Percentiles rank a stretch among this genome's conserved stretches.
Conservation (phyloP, 2,797 vertebrate species). For the Mus minutoides region DNA sequence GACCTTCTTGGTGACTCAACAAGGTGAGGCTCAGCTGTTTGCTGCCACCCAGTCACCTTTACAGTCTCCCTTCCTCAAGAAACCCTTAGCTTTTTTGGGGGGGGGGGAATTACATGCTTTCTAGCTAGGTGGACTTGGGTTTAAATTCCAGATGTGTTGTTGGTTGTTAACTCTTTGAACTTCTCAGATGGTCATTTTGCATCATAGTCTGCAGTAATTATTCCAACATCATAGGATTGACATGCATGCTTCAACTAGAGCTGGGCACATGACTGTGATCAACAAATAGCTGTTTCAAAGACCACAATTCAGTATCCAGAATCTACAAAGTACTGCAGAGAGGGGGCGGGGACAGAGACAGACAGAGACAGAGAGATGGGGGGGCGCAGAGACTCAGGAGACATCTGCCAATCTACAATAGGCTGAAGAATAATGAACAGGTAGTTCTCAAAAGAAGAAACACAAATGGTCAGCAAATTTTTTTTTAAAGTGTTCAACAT, state of each 20-base stretch:
- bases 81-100: neutral
- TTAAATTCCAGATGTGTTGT: neutral
- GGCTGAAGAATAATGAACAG: neutral
- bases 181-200: neutral
- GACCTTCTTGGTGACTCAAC: neutral
- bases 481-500: neutral
- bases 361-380: too few species aligned
- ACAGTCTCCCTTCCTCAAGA: neutral
- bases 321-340: neutral
- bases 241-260: neutral
- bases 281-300: conserved; percentile 6
- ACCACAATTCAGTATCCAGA: neutral
- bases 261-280: neutral
- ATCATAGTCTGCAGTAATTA: neutral
- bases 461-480: neutral
- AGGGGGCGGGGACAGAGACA: neutral
- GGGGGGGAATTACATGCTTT: neutral
- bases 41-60: neutral
- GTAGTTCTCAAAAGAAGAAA: neutral
- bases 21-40: neutral
- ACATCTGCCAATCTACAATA: neutral
- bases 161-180: neutral
- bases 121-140: neutral
- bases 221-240: neutral
- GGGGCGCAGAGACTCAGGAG: neutral